phyloP scores from a whole-genome alignment of 30 jellyfish, hydroid and myxozoan species.

The Cassiopea andromeda region DNA sequence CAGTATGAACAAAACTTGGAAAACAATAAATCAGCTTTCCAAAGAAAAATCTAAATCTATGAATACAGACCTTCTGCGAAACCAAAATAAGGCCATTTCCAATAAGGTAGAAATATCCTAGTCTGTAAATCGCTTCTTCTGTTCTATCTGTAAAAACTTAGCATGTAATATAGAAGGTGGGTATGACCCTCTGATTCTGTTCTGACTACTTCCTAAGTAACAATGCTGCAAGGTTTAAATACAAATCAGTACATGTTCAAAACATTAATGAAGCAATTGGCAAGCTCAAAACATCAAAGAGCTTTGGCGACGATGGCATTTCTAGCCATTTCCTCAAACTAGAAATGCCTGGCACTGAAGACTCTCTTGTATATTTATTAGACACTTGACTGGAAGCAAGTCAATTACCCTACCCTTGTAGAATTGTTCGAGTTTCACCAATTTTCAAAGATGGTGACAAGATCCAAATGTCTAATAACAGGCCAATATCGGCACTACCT shows the following conservation, averaged over 20 bases:
- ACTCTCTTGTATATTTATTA: constrained; percentile 4
- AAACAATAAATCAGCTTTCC: background rate
- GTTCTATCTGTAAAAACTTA: no score
- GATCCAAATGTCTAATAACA: background rate
- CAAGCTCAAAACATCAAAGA: background rate
- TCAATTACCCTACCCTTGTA: constrained; percentile 24
- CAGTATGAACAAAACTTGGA: background rate
- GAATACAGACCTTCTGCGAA: background rate
- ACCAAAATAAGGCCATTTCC: background rate
- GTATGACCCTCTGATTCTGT: no score
- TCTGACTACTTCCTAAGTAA: background rate
- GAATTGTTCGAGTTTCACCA: background rate
- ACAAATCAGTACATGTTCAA: background rate
- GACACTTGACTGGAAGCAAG: constrained; percentile 2
- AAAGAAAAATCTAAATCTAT: no score
- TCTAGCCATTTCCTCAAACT: background rate
- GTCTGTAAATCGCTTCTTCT: constrained; percentile 1
- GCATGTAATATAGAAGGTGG: no score
- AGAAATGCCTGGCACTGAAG: background rate
- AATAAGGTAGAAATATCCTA: constrained; percentile 14
- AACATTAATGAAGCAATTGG: background rate
- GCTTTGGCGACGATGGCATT: no score
- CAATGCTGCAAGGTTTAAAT: background rate
- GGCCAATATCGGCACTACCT: constrained; percentile 30
- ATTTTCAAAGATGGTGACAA: constrained; percentile 23